phyloP scores from a whole-genome alignment of 1,140 invertebrate species.

The Alviniconcha marisindica region DNA sequence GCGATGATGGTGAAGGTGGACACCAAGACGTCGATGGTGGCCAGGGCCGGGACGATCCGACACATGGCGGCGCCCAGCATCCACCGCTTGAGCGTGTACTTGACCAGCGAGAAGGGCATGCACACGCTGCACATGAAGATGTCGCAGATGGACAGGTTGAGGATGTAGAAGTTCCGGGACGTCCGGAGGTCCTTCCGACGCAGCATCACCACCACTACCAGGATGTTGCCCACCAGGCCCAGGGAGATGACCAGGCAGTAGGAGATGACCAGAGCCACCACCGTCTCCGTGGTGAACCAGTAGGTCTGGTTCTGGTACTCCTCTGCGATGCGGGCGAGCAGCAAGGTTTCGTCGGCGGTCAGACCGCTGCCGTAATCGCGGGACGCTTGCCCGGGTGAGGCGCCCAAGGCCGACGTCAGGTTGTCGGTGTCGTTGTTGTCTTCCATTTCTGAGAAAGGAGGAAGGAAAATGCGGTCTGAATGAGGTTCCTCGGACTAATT shows the following conservation, averaged over 20 bases:
- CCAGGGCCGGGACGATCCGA: constrained; percentile 71
- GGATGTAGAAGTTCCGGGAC: constrained; percentile 73
- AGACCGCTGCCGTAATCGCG: background rate
- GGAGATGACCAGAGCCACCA: constrained; percentile 69
- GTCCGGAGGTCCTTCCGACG: constrained; percentile 69
- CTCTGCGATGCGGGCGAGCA: constrained; percentile 32
- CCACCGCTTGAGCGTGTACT: constrained; percentile 72
- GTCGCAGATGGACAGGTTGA: constrained; percentile 75
- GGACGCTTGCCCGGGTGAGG: background rate
- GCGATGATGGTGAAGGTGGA: constrained; percentile 76
- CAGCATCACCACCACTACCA: constrained; percentile 74
- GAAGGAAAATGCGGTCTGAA: background rate
- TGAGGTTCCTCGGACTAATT: no score
- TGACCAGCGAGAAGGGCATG: constrained; percentile 71
- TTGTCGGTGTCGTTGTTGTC: background rate
- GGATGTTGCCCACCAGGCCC: constrained; percentile 74
- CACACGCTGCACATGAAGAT: constrained; percentile 63
- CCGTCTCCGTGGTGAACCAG: constrained; percentile 48
- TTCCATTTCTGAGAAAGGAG: background rate
- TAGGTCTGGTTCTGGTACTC: constrained; percentile 43
- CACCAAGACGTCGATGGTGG: constrained; percentile 75
- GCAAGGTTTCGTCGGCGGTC: background rate
- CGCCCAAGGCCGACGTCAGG: background rate
- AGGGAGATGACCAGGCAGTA: constrained; percentile 74
- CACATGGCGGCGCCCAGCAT: constrained; percentile 71